Conservation (phyloP, 1,140 invertebrate species). For the Anastrepha ludens region DNA sequence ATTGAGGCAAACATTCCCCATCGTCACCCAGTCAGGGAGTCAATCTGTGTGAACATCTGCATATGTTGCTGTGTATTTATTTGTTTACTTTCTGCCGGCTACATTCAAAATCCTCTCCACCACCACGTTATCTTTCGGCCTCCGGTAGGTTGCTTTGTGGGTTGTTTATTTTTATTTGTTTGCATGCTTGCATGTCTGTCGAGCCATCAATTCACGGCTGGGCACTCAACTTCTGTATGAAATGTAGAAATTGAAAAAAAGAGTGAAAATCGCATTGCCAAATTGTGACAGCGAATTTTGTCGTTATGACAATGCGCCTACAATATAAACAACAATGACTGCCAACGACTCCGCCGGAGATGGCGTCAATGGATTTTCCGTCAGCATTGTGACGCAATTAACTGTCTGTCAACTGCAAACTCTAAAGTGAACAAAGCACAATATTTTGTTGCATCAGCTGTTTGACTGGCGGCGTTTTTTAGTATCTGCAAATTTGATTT, state of each 20-base stretch:
- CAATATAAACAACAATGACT: conserved; percentile 15
- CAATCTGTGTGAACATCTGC: not conserved
- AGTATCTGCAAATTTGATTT: not conserved
- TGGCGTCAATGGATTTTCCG: conserved; percentile 38
- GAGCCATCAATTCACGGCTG: not conserved
- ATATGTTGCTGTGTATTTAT: not conserved
- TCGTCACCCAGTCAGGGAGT: not conserved
- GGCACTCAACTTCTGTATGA: not conserved
- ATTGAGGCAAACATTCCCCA: not conserved
- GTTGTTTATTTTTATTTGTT: conserved; percentile 29
- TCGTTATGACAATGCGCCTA: conserved; percentile 21
- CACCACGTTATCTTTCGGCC: not conserved
- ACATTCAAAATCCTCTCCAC: not conserved
- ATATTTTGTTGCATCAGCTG: conserved; percentile 37
- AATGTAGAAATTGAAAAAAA: not conserved
- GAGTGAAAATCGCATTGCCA: conserved; percentile 38
- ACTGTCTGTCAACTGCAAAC: conserved; percentile 16
- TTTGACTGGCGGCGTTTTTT: not conserved
- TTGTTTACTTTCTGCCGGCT: conserved; percentile 19
- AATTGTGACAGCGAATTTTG: conserved; percentile 48
- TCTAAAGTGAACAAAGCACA: not conserved
- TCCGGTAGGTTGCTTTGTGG: not conserved
- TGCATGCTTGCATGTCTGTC: conserved; percentile 12
- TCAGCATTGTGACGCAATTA: conserved; percentile 39
- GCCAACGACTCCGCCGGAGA: not conserved